Base-by-base conservation (phyloP, 1,140 invertebrate genomes). In the Calliphora vicina region DNA sequence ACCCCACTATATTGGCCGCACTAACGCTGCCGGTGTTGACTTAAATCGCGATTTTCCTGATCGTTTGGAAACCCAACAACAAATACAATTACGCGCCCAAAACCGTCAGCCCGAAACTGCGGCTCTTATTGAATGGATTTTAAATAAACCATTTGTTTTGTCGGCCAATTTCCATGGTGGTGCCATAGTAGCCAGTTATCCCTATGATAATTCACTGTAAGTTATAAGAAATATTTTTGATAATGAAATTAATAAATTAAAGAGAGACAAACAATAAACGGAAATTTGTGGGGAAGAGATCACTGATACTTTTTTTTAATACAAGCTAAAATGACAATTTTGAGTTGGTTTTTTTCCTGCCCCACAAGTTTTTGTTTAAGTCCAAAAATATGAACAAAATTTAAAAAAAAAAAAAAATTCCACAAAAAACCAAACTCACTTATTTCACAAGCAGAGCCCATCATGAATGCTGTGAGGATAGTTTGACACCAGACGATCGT, bases 111-210 rank as follows among this genome's bases (percentile, higher is more conserved):
- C 95, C n/a, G 99, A 99, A 92, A 99, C 98, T 0, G 88, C 94
- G 20, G 96, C 96, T 50, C 92, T 99, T 84, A 99, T 99, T 93
- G 94, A 93, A 12, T 98, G 96, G 96, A 96, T 98, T 80, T 90
- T 94, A 2, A 92, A 92, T 20, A 94, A 96, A 88, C 96, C 96
- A 29, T 99, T 99, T 91, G 96, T 98, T 29, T 91, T 99, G 12
- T 98, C 97, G 0, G 96, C 95, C 0, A 98, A 97, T 91, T 92
- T 99, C 67, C 97, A 99, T 89, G 97, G 96, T 23, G 97, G 97
- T 43, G 96, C 97, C 71, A 92, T 98, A 1, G 97, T 98, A 9
- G 96, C 97, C 8, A 97, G 96, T 89, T 98, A 98, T 92, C 97
- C 97, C 1, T 98, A 93, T 90, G 95, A 96, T 90, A 95, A 96